These are phyloP conservation scores for Chelon labrosus DNA, from an alignment of 2,797 vertebrate species.

Conservation along the genomic window DNA sequence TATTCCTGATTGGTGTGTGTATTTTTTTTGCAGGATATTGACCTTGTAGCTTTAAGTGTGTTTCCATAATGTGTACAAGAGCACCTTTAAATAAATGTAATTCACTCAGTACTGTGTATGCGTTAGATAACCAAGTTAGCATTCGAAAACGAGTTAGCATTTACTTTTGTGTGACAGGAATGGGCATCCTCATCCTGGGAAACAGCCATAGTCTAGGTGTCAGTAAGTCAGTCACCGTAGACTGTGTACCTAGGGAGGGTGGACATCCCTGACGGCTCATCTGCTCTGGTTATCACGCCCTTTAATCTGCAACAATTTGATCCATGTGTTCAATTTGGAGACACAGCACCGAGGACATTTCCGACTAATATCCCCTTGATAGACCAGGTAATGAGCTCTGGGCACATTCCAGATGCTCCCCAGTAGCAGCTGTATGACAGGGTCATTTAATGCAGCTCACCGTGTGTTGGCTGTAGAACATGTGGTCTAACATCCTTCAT, in stretches of 20 bases:
- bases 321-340: constrained; percentile 20
- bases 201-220: background rate
- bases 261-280: background rate
- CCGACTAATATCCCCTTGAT: constrained; percentile 33
- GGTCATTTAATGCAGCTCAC: constrained; percentile 6
- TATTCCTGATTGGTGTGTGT: too few species aligned
- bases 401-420: constrained; percentile 1
- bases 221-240: background rate
- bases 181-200: background rate
- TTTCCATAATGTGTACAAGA: too few species aligned
- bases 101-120: too few species aligned
- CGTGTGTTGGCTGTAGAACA: constrained; percentile 24
- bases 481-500: constrained; percentile 46
- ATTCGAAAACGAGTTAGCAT: too few species aligned
- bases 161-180: background rate
- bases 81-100: too few species aligned
- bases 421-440: background rate
- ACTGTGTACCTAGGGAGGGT: background rate
- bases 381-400: constrained; percentile 22
- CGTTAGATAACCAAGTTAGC: too few species aligned
- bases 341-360: constrained; percentile 11
- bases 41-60: too few species aligned
- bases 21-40: too few species aligned
- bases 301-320: constrained; percentile 30
- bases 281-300: background rate